phyloP scores from a whole-genome alignment of 2,888 invertebrate species.

The Caenorhabditis zanzibari region DNA sequence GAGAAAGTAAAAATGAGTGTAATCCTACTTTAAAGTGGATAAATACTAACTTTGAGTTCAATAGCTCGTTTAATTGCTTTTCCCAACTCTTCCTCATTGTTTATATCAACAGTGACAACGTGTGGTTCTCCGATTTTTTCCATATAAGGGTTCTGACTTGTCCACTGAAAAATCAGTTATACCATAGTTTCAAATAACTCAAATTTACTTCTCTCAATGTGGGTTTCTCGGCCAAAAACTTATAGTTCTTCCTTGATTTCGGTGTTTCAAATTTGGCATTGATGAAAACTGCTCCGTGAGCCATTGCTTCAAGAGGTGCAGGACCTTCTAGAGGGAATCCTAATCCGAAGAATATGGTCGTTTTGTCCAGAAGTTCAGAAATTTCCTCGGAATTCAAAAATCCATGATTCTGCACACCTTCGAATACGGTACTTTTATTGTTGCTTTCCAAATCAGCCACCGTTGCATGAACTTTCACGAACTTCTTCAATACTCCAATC shows the following conservation, averaged over 20 bases:
- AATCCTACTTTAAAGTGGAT: neutral
- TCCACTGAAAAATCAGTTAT: too few relatives aligned
- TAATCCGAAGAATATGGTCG: constrained; percentile 85
- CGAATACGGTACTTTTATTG: constrained; percentile 75
- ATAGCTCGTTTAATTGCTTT: constrained; percentile 68
- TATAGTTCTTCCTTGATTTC: constrained; percentile 84
- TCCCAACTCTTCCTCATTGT: constrained; percentile 76
- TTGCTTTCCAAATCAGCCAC: constrained; percentile 82
- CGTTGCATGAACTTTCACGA: constrained; percentile 84
- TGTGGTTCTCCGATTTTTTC: constrained; percentile 85
- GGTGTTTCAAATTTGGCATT: constrained; percentile 84
- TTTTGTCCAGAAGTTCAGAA: constrained; percentile 82
- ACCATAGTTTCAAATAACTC: too few relatives aligned
- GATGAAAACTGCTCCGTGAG: constrained; percentile 85
- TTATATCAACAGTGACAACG: constrained; percentile 84
- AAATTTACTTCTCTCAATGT: constrained; percentile 84
- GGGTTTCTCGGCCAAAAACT: constrained; percentile 85
- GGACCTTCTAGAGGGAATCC: constrained; percentile 85
- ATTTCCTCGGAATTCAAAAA: constrained; percentile 84
- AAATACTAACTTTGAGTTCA: constrained; percentile 33
- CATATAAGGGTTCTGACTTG: constrained; percentile 85
- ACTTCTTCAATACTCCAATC: constrained; percentile 60
- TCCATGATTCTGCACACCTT: constrained; percentile 84
- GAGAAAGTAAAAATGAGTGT: neutral
- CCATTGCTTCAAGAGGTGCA: constrained; percentile 85